These are phyloP conservation scores for Peribatodes rhomboidaria DNA, from an alignment of 2,888 invertebrate species.

Conservation along the genomic window DNA sequence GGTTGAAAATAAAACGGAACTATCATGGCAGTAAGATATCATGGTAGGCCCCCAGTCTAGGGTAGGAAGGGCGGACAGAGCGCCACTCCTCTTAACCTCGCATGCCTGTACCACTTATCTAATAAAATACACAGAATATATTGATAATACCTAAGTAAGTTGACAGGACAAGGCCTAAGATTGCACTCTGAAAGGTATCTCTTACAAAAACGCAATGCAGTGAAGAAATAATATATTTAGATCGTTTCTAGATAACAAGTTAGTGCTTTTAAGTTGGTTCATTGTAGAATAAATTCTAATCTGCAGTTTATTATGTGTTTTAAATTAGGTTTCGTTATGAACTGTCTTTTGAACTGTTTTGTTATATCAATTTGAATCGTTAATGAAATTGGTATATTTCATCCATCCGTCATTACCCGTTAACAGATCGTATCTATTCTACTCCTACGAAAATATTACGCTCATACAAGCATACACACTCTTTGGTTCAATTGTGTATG, in stretches of 20 bases:
- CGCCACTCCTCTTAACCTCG: constrained; percentile 4
- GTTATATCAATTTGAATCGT: constrained; percentile 41
- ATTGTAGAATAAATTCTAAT: constrained; percentile 21
- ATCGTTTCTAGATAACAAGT: constrained; percentile 24
- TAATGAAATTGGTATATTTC: constrained; percentile 31
- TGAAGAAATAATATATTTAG: constrained; percentile 31
- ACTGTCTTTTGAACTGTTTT: constrained; percentile 33
- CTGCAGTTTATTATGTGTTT: constrained; percentile 28
- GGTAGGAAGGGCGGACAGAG: not conserved
- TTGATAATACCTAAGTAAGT: constrained; percentile 10
- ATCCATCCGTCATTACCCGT: not conserved
- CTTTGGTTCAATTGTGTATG: too few relatives aligned
- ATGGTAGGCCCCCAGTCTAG: not conserved
- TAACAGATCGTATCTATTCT: too few relatives aligned
- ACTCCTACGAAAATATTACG: too few relatives aligned
- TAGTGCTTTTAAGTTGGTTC: constrained; percentile 20
- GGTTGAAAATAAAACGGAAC: too few relatives aligned
- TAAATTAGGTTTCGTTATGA: constrained; percentile 36
- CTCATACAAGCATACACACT: too few relatives aligned
- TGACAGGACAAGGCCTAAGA: constrained; percentile 20
- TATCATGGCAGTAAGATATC: too few relatives aligned
- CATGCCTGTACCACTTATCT: not conserved
- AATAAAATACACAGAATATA: constrained; percentile 1
- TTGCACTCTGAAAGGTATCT: constrained; percentile 15
- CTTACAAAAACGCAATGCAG: constrained; percentile 13